Evolutionary conservation across 2,888 invertebrate genomes (phyloP), one percentile per base, ranked within the genome.

Genomic region (Rhamnusium bicolor): DNA sequence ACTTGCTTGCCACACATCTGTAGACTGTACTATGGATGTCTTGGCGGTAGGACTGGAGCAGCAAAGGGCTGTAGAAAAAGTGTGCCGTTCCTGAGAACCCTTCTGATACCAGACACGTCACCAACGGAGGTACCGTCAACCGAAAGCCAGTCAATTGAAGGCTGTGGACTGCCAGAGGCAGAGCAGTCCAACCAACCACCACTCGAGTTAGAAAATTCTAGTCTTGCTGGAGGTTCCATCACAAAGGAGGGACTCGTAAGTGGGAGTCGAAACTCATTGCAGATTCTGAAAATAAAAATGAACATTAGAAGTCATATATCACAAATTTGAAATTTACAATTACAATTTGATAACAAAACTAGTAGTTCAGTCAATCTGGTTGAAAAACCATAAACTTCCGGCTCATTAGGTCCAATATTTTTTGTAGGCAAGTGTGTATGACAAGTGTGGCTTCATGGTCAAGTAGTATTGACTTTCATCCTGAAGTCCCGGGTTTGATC

Each of bases 81-180:
- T 62, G 94, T 93, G 75, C 93, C 94, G 85, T 94, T 94, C 79
- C 91, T 86, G 78, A 93, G 90, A 53, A 93, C 92, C 69, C 92
- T 89, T 60, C 94, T 89, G 75, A 94, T 91, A 27, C 93, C 92
- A 68, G 92, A 91, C 69, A 93, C 90, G 80, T 92, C 90, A 72
- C 89, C 88, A 12, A 90, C 94, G 53, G 93, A 90, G n/a, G 91
- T 90, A 78, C 93, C 94, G 86, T 94, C 94, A 49, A 91, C 90
- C 83, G 91, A 91, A 68, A 95, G 89, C 95, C 95, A 95, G 88
- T 95, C 94, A 87, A 95, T 89, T 90, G 93, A 92, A 75, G 94
- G 94, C 61, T 91, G 90, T 69, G 94, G 94, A 84, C 91, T 91
- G 72, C 92, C 92, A 82, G 91, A 91, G 12, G 93, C 92, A 58